phyloP scores from a whole-genome alignment of 2,113 vertebrate genomes.

The Thamnophis sirtalis region DNA sequence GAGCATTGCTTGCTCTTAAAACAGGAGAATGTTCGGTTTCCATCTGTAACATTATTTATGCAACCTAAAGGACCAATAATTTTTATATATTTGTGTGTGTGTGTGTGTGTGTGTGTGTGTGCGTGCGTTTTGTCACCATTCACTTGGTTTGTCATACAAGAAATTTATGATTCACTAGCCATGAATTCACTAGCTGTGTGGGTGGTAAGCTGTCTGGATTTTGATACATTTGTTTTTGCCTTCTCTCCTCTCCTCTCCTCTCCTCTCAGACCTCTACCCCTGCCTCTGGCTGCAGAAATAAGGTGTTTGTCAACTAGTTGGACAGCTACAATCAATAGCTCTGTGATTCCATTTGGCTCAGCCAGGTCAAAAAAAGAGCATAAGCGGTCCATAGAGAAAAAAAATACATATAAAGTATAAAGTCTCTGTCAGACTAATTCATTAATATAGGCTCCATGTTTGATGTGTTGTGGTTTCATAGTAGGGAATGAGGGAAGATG shows the following conservation, averaged over 20 bases:
- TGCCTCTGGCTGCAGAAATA: background rate
- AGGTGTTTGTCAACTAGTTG: background rate
- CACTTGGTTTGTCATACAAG: background rate
- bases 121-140: background rate
- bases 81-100: too few species aligned
- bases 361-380: background rate
- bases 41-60: background rate
- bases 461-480: background rate
- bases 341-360: background rate
- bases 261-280: background rate
- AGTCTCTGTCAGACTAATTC: background rate
- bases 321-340: background rate
- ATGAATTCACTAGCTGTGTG: background rate
- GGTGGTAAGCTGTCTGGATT: background rate
- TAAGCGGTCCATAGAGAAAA: background rate
- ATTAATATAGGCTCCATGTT: background rate
- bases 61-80: background rate
- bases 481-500: background rate
- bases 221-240: background rate
- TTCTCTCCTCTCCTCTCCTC: background rate
- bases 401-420: background rate
- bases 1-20: background rate
- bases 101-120: too few species aligned
- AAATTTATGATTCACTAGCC: background rate
- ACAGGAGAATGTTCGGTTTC: background rate